Evolutionary conservation across 2,113 vertebrate genomes (phyloP).

Genomic region (Myrmecophaga tridactyla): DNA sequence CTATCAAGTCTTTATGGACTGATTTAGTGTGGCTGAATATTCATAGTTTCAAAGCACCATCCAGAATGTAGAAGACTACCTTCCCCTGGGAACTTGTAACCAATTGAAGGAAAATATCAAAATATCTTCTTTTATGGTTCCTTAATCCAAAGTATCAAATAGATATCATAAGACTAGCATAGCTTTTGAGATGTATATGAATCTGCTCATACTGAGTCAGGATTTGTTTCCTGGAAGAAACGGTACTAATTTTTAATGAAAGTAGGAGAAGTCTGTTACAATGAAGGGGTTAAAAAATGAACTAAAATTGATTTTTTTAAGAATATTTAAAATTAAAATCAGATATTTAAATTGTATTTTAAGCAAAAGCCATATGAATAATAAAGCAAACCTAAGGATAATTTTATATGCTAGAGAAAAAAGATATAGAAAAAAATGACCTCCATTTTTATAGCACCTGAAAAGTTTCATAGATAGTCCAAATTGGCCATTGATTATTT

Average conservation of each 20-base stretch:
- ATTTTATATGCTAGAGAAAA: neutral
- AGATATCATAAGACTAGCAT: neutral
- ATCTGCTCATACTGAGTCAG: neutral
- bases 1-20: neutral
- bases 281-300: neutral
- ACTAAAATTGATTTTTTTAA: neutral
- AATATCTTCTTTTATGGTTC: constrained; percentile 46
- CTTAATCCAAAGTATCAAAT: constrained; percentile 57
- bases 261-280: neutral
- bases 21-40: constrained; percentile 18
- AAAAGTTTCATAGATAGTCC: neutral
- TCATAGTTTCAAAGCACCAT: neutral
- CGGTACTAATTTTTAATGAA: neutral
- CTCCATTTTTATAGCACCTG: neutral
- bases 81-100: constrained; percentile 22
- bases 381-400: constrained; percentile 19
- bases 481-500: neutral
- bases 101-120: constrained; percentile 53
- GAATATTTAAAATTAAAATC: constrained; percentile 4
- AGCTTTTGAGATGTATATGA: neutral
- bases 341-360: neutral
- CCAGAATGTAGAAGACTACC: neutral
- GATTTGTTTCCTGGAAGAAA: constrained; percentile 35
- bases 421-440: neutral
- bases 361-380: neutral